Conservation (phyloP, 1,140 invertebrate genomes). For the Oreohelix idahoensis region DNA sequence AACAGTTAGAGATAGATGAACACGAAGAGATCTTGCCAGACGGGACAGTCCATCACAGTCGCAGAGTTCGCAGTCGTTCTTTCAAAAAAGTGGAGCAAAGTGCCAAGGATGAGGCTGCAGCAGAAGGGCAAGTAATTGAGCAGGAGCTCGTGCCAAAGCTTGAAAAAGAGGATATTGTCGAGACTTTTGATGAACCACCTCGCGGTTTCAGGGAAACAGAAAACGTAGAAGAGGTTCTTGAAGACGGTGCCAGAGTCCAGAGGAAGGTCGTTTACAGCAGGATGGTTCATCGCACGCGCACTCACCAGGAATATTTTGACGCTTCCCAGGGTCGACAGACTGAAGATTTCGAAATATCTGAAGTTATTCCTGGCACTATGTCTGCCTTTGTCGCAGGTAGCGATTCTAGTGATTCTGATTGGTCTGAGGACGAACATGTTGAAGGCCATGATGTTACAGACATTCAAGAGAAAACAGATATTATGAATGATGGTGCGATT, state of each 20-base stretch:
- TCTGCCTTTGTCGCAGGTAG: conserved; percentile 53
- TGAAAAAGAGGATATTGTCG: conserved; percentile 54
- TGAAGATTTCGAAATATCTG: conserved; percentile 59
- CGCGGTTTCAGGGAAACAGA: conserved; percentile 63
- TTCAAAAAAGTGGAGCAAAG: conserved; percentile 54
- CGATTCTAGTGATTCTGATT: conserved; percentile 44
- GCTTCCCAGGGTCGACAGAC: conserved; percentile 41
- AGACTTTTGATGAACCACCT: conserved; percentile 66
- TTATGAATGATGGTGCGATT: conserved; percentile 61
- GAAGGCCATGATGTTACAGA: conserved; percentile 39
- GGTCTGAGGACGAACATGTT: conserved; percentile 48
- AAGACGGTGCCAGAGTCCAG: conserved; percentile 66
- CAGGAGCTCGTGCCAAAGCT: conserved; percentile 53
- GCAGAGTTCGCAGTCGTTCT: conserved; percentile 54
- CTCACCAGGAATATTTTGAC: conserved; percentile 60
- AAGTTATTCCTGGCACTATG: conserved; percentile 64
- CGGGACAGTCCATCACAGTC: conserved; percentile 63
- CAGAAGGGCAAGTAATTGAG: conserved; percentile 46
- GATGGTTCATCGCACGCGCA: conserved; percentile 60
- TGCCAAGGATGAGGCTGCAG: conserved; percentile 49
- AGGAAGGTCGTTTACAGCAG: conserved; percentile 58
- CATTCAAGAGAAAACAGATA: conserved; percentile 59
- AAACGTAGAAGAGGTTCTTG: conserved; percentile 61
- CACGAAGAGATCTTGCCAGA: conserved; percentile 63
- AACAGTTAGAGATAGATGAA: conserved; percentile 57